Conservation (phyloP, 2,888 invertebrate genomes). For the Pyralis farinalis region DNA sequence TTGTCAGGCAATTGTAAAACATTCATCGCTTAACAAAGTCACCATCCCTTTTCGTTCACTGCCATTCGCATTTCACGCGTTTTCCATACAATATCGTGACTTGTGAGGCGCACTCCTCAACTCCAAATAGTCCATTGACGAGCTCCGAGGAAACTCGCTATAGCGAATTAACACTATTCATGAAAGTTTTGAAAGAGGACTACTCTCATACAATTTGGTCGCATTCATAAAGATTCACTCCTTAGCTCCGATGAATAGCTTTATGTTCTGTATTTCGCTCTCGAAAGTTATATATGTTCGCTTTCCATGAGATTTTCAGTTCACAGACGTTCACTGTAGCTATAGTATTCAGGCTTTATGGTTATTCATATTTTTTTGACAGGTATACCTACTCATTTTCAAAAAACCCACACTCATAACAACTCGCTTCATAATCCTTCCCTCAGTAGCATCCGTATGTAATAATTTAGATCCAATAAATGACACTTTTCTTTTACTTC, state of each 20-base stretch:
- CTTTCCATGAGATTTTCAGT: slow-evolving; percentile 15
- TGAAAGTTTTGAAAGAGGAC: slow-evolving; percentile 78
- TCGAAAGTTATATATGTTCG: slow-evolving; percentile 19
- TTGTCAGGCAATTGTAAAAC: slow-evolving; percentile 25
- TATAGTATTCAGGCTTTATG: neutral
- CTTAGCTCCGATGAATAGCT: slow-evolving; percentile 73
- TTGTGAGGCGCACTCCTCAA: slow-evolving; percentile 62
- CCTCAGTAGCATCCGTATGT: too few relatives aligned
- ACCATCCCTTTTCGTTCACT: slow-evolving; percentile 48
- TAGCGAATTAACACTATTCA: slow-evolving; percentile 81
- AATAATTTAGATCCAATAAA: too few relatives aligned
- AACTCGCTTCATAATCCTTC: too few relatives aligned
- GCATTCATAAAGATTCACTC: slow-evolving; percentile 80
- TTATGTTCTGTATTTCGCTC: slow-evolving; percentile 67
- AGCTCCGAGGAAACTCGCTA: slow-evolving; percentile 76
- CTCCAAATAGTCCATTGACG: slow-evolving; percentile 78
- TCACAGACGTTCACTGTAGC: slow-evolving; percentile 14
- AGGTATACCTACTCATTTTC: too few relatives aligned
- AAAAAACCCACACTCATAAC: too few relatives aligned
- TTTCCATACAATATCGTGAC: slow-evolving; percentile 76
- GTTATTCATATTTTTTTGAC: too few relatives aligned
- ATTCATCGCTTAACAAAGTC: slow-evolving; percentile 50
- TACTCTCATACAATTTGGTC: slow-evolving; percentile 80
- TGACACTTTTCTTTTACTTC: too few relatives aligned
- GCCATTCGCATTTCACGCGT: slow-evolving; percentile 72